Percentiles rank a stretch among this genome's conserved stretches.
phyloP scores from a whole-genome alignment of 2,113 vertebrate species.

The Galemys pyrenaicus region DNA sequence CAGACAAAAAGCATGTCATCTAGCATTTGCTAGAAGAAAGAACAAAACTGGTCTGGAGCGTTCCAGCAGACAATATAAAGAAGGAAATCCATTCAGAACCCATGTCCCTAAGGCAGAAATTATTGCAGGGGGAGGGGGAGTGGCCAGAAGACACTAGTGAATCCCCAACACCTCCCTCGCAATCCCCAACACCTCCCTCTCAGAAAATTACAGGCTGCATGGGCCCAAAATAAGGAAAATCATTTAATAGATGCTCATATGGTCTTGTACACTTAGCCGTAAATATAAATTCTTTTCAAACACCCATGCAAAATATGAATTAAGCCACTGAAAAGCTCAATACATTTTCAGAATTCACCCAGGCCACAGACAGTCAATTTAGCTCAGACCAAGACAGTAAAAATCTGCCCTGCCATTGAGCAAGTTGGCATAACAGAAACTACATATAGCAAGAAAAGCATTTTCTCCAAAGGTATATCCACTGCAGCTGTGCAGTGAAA shows the following conservation, averaged over 20 bases:
- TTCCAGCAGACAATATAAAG: neutral
- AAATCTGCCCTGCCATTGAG: neutral
- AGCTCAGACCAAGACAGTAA: neutral
- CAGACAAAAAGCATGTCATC: neutral
- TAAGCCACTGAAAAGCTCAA: neutral
- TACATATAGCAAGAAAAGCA: neutral
- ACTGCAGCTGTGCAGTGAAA: neutral
- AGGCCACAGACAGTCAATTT: neutral
- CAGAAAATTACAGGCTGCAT: neutral
- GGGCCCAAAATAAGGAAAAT: neutral
- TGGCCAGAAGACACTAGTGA: neutral
- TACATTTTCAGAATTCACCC: neutral
- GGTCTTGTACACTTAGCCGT: neutral
- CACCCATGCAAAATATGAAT: neutral
- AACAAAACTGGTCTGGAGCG: neutral
- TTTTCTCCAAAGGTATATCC: neutral
- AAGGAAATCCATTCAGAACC: neutral
- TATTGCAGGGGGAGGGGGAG: neutral
- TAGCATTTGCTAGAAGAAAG: constrained; percentile 6
- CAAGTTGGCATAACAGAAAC: neutral
- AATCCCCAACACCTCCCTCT: neutral
- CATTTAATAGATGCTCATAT: neutral
- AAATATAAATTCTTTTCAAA: constrained; percentile 18
- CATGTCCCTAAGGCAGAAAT: neutral
- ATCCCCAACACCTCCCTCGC: neutral